A percentile compares a stretch with the other conserved stretches of the same genome.
These are phyloP conservation scores for Drosophila lacertosa DNA, from an alignment of 1,140 invertebrate species.

Conservation along the genomic window DNA sequence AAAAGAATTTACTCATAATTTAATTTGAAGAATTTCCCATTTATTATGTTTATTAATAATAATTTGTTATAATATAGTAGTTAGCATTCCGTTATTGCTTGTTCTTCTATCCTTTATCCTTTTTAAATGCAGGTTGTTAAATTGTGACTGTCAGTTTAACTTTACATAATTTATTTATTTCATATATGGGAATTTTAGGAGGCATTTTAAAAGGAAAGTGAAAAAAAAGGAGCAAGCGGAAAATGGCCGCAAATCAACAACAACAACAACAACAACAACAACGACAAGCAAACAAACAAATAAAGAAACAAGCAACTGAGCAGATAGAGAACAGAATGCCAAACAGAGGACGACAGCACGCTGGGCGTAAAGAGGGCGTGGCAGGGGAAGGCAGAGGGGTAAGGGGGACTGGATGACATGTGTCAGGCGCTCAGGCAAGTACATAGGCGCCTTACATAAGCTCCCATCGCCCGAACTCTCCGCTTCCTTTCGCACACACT, in stretches of 20 bases:
- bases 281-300: conserved; percentile 33
- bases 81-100: no score
- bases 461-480: not conserved
- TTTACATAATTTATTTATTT: not conserved
- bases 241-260: conserved; percentile 51
- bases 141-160: not conserved
- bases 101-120: no score
- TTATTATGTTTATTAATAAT: no score
- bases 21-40: no score
- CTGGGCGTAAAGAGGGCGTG: no score
- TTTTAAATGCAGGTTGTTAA: no score
- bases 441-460: conserved; percentile 30
- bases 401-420: conserved; percentile 15
- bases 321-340: conserved; percentile 18
- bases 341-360: not conserved
- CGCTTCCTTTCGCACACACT: not conserved
- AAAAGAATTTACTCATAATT: no score
- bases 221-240: conserved; percentile 21
- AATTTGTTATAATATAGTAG: no score
- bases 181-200: not conserved
- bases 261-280: conserved; percentile 24
- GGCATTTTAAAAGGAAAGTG: conserved; percentile 13
- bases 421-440: conserved; percentile 18
- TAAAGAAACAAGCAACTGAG: conserved; percentile 30
- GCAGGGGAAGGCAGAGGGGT: not conserved